Conservation (phyloP, 2,113 vertebrate genomes). For the Serilophus lunatus region DNA sequence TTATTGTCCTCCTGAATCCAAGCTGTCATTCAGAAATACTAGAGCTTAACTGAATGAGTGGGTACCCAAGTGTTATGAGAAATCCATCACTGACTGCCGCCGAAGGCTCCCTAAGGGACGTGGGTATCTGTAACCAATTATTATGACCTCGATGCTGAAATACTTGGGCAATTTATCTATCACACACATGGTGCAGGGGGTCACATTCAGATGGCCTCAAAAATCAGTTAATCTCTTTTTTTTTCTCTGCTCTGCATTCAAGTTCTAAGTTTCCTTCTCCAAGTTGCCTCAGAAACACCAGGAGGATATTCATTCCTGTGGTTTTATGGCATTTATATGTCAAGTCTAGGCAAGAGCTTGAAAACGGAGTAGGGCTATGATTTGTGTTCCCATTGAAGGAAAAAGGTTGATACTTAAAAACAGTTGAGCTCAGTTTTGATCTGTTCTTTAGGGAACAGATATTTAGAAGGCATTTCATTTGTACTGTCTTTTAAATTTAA, state of each 20-base stretch:
- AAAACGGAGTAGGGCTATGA: background rate
- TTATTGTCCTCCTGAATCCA: background rate
- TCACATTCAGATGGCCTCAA: background rate
- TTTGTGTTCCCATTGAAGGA: background rate
- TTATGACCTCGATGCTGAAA: background rate
- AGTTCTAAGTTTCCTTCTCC: background rate
- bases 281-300: background rate
- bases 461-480: background rate
- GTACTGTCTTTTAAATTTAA: background rate
- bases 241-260: background rate
- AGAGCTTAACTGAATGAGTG: background rate
- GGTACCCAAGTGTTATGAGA: background rate
- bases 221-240: background rate
- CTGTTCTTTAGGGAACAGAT: background rate
- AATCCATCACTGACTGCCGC: background rate
- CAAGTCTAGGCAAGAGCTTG: slow-evolving; percentile 21
- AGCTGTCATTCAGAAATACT: background rate
- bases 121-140: background rate
- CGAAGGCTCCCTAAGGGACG: background rate
- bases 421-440: background rate
- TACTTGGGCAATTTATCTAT: background rate
- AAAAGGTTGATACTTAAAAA: background rate
- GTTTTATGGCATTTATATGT: slow-evolving; percentile 20
- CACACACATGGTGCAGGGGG: background rate
- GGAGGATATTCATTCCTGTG: slow-evolving; percentile 17